A percentile compares a stretch with the other conserved stretches of the same genome.
phyloP scores from a whole-genome alignment of 2,113 vertebrate species.

The Reinhardtius hippoglossoides region DNA sequence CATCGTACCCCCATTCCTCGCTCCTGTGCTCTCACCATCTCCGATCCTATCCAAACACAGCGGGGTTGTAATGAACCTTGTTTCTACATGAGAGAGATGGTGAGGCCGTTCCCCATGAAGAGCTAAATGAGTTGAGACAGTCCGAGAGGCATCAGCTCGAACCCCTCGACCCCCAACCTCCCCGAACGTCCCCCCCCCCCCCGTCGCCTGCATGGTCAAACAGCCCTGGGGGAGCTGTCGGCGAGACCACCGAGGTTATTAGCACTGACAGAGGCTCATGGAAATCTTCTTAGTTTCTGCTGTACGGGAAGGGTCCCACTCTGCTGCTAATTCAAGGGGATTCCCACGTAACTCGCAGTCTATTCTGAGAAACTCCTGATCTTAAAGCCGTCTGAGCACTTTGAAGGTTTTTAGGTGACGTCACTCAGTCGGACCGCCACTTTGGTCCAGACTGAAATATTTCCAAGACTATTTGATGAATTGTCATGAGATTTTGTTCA shows the following conservation, averaged over 20 bases:
- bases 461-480: not conserved
- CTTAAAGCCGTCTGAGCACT: conserved; percentile 11
- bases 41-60: conserved; percentile 46
- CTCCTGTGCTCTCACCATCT: conserved; percentile 40
- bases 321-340: conserved; percentile 52
- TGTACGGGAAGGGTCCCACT: conserved; percentile 59
- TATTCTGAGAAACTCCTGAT: conserved; percentile 8
- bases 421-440: not conserved
- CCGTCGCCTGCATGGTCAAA: conserved; percentile 59
- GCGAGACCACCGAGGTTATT: conserved; percentile 67
- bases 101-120: conserved; percentile 20
- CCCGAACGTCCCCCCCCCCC: conserved; percentile 43
- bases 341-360: conserved; percentile 30
- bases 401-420: not conserved
- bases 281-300: conserved; percentile 70
- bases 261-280: conserved; percentile 68
- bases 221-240: conserved; percentile 67
- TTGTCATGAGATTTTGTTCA: not conserved
- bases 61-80: conserved; percentile 56
- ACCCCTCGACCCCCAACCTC: conserved; percentile 33
- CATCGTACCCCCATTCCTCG: conserved; percentile 28
- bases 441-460: not conserved
- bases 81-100: conserved; percentile 51
- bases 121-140: conserved; percentile 70
- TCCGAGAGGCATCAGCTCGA: conserved; percentile 52